Evolutionary conservation across 2,113 vertebrate species (phyloP).

Genomic region (Anguilla rostrata): DNA sequence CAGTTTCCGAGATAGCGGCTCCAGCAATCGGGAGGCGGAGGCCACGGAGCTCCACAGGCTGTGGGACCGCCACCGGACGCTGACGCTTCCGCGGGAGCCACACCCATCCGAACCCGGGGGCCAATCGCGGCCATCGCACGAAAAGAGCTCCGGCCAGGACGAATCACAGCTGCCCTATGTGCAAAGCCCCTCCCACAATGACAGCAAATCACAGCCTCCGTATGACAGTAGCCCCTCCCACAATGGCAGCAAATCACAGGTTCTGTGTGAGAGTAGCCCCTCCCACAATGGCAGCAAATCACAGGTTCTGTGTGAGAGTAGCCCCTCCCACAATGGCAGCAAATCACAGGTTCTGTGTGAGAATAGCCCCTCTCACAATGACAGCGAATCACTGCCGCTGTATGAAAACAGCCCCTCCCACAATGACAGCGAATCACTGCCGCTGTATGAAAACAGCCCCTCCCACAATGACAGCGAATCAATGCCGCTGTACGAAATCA

Average conservation of each 20-base stretch:
- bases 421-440: not conserved
- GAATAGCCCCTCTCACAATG: too few species aligned
- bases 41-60: slow-evolving; percentile 89
- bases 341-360: not conserved
- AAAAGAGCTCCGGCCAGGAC: slow-evolving; percentile 30
- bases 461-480: too few species aligned
- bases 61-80: slow-evolving; percentile 85
- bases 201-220: too few species aligned
- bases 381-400: too few species aligned
- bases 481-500: not conserved
- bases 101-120: slow-evolving; percentile 74
- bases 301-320: not conserved
- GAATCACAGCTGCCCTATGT: slow-evolving; percentile 57
- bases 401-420: too few species aligned
- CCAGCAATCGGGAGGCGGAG: slow-evolving; percentile 87
- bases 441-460: not conserved
- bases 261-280: too few species aligned
- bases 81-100: slow-evolving; percentile 80
- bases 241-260: too few species aligned
- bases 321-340: too few species aligned
- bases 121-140: slow-evolving; percentile 67
- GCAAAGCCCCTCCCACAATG: slow-evolving; percentile 50
- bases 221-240: too few species aligned
- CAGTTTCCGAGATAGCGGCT: slow-evolving; percentile 89
- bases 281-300: too few species aligned